Conservation (phyloP, 2,113 vertebrate genomes). For the Myotis davidii region DNA sequence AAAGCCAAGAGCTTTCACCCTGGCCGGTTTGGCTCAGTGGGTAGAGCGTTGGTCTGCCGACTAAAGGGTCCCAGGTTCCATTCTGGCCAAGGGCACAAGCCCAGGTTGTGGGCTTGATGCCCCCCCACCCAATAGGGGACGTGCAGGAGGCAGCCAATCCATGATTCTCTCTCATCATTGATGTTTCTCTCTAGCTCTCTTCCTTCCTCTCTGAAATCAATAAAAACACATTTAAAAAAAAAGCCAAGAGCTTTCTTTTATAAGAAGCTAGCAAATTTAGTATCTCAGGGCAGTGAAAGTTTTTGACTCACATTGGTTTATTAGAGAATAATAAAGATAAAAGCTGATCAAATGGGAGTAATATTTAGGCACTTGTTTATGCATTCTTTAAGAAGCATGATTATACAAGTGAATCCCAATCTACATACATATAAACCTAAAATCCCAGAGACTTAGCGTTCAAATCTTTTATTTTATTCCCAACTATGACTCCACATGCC, state of each 20-base stretch:
- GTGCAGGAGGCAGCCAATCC: too few species aligned
- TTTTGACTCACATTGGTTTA: constrained; percentile 15
- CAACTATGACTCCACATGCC: neutral
- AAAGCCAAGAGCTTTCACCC: neutral
- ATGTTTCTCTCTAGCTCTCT: too few species aligned
- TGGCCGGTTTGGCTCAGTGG: too few species aligned
- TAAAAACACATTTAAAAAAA: neutral
- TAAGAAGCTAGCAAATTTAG: neutral
- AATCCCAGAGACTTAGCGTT: neutral
- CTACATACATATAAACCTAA: neutral
- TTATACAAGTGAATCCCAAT: neutral
- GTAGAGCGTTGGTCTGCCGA: too few species aligned
- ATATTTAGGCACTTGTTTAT: neutral
- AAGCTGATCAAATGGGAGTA: neutral
- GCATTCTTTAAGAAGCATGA: neutral
- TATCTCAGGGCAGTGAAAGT: neutral
- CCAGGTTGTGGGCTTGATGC: too few species aligned
- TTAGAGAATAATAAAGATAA: neutral
- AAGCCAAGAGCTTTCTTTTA: neutral
- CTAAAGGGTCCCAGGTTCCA: too few species aligned
- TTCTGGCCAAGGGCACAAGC: too few species aligned
- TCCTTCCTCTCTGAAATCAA: too few species aligned
- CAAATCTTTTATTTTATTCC: constrained; percentile 27
- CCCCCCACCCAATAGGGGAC: too few species aligned
- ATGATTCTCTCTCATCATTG: too few species aligned